Evolutionary conservation across 2,888 invertebrate species (phyloP).

Genomic region (Hydropsyche betteni): DNA sequence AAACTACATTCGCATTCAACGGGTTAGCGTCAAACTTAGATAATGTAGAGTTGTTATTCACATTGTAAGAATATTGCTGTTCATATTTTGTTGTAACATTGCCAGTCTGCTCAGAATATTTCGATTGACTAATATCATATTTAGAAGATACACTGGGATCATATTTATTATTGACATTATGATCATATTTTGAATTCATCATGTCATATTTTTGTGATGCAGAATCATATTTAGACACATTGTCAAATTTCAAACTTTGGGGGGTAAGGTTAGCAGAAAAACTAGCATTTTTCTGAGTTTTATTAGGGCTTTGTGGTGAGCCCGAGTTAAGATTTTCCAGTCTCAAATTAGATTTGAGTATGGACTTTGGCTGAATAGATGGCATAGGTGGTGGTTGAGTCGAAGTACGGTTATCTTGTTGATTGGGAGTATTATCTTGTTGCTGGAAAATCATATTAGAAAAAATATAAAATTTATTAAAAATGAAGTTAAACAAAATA

Average conservation of each 20-base stretch:
- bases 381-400: slow-evolving; percentile 48
- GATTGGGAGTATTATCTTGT: slow-evolving; percentile 56
- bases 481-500: neutral
- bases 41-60: slow-evolving; percentile 38
- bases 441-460: slow-evolving; percentile 53
- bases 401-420: slow-evolving; percentile 50
- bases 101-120: slow-evolving; percentile 48
- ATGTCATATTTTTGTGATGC: slow-evolving; percentile 40
- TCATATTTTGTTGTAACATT: slow-evolving; percentile 45
- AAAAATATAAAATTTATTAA: neutral
- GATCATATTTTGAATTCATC: slow-evolving; percentile 48
- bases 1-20: slow-evolving; percentile 32
- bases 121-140: slow-evolving; percentile 45
- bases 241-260: slow-evolving; percentile 51
- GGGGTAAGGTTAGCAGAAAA: slow-evolving; percentile 50
- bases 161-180: slow-evolving; percentile 50
- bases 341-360: slow-evolving; percentile 61
- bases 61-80: slow-evolving; percentile 47
- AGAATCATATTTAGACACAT: slow-evolving; percentile 45
- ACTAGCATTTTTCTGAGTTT: slow-evolving; percentile 50
- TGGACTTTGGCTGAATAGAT: slow-evolving; percentile 61
- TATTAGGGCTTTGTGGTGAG: slow-evolving; percentile 51
- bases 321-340: slow-evolving; percentile 50
- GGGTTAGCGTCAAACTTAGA: slow-evolving; percentile 46
- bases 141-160: slow-evolving; percentile 42